Base-by-base conservation (phyloP, 2,888 invertebrate genomes). In the Hemithea aestivaria region DNA sequence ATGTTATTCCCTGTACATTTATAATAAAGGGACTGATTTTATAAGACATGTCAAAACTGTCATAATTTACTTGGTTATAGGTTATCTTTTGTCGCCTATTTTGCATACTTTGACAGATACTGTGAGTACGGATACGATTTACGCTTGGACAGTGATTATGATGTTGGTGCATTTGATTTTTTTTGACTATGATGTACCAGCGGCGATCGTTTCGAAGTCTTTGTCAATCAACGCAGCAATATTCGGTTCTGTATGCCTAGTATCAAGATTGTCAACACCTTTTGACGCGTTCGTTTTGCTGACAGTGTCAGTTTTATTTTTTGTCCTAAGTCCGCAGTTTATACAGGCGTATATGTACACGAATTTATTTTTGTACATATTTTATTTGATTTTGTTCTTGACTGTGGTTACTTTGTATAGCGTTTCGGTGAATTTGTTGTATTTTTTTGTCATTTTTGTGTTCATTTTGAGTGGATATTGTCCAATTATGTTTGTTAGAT, bases 51-150 rank as follows among this genome's bases (percentile, higher is more conserved):
- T 94, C 0, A 91, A 94, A 72, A 96, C 94, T 0, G 90, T 94
- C 0, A 64, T 94, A 21, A 92, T 96, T 6, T 97, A 97, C 61
- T 69, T 96, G 1, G 90, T 94, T 0, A 93, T 97, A 66, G 96
- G 97, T 1, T 96, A 95, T 63, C 89, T 96, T 35, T 88, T 98
- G 41, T 96, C 98, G 0, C 99, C 98, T 0, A 90, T 98, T 9
- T 78, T 98, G 20, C 96, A 98, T 71, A 98, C 97, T 0, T 87
- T 99, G 31, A 99, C 99, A 0, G 96, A 97, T 68, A 97, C 98
- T 0, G 95, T 99, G 1, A 97, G 97, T 65, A 98, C 98, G 0
- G 98, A 99, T 67, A 98, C 99, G 0, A 98, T 99, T 64, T 98
- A 97, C 65, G 96, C 97, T 1, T 96, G 94, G 90, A 92, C 98